Percentiles rank a stretch among this genome's conserved stretches.
phyloP scores from a whole-genome alignment of 2,888 invertebrate genomes.

The Acholoe squamosa region DNA sequence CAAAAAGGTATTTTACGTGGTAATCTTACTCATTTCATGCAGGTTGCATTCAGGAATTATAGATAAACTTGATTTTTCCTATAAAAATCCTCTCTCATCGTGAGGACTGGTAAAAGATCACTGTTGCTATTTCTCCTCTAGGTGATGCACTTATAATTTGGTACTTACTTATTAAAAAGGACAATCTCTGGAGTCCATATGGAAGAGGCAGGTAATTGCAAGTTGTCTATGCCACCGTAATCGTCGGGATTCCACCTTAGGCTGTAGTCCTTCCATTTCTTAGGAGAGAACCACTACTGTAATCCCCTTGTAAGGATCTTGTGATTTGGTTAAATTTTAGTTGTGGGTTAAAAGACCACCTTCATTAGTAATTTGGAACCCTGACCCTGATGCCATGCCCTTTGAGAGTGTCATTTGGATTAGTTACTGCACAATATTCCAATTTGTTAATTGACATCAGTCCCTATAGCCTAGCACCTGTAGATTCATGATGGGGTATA shows the following conservation, averaged over 20 bases:
- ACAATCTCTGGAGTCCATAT: constrained; percentile 99
- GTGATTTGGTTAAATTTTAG: neutral
- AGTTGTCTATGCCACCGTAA: constrained; percentile 95
- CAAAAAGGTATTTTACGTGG: neutral
- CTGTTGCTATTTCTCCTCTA: too few species aligned
- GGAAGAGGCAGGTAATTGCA: constrained; percentile 97
- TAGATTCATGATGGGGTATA: too few species aligned
- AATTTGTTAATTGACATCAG: too few species aligned
- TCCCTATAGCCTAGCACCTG: too few species aligned
- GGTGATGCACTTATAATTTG: neutral
- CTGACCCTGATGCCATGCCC: neutral
- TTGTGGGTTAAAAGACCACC: neutral
- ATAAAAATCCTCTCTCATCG: too few species aligned
- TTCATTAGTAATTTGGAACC: neutral
- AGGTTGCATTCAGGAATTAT: too few species aligned
- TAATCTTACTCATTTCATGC: too few species aligned
- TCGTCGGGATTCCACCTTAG: constrained; percentile 97
- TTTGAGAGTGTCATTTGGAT: constrained; percentile 39
- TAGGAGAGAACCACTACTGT: neutral
- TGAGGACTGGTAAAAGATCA: too few species aligned
- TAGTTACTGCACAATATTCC: neutral
- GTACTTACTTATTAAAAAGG: constrained; percentile 95
- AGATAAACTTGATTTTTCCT: too few species aligned
- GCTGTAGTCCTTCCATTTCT: constrained; percentile 90
- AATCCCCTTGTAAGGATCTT: neutral